A percentile compares a stretch with the other conserved stretches of the same genome.
These are phyloP conservation scores for Dendrolimus houi DNA, from an alignment of 2,888 invertebrate genomes.

Conservation along the genomic window DNA sequence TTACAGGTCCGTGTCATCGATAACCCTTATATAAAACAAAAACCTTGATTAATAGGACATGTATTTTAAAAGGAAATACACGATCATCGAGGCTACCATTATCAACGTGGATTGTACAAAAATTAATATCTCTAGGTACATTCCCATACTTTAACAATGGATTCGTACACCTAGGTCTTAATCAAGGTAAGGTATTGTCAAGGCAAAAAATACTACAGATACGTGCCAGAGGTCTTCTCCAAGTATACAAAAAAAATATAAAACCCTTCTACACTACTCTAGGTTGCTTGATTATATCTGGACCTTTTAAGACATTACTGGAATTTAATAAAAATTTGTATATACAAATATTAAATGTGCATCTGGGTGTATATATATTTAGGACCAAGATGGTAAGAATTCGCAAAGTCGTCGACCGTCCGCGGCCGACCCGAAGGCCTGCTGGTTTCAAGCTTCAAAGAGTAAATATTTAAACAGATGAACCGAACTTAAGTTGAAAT, in stretches of 20 bases:
- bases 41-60: no score
- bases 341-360: conserved; percentile 2
- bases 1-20: no score
- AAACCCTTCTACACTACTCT: no score
- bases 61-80: not conserved
- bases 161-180: conserved; percentile 3
- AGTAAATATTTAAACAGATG: not conserved
- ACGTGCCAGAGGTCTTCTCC: no score
- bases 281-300: no score
- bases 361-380: conserved; percentile 23
- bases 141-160: conserved; percentile 5
- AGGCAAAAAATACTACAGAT: not conserved
- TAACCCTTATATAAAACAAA: no score
- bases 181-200: conserved; percentile 4
- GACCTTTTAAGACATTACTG: no score
- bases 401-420: conserved; percentile 46
- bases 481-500: not conserved
- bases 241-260: conserved; percentile 7
- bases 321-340: conserved; percentile 7
- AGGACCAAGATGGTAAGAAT: conserved; percentile 37
- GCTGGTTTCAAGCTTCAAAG: conserved; percentile 30
- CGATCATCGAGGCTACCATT: not conserved
- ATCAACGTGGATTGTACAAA: not conserved
- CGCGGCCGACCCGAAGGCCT: conserved; percentile 48
- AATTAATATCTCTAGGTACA: not conserved